Base-by-base conservation (phyloP, 2,797 vertebrate genomes). In the Argya squamiceps region DNA sequence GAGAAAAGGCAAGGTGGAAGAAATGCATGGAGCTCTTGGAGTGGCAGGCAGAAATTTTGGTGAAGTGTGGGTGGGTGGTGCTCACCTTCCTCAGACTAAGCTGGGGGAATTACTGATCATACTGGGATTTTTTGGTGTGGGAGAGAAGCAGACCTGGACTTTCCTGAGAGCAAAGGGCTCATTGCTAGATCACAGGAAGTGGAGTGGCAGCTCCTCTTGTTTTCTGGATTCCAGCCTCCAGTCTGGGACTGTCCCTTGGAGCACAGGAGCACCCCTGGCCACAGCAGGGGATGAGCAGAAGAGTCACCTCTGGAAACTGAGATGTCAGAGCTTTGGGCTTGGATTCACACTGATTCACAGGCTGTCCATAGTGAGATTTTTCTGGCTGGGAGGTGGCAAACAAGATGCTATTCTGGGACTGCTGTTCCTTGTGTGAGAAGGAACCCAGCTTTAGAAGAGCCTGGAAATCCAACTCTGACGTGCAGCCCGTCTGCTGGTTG, bases 11-110 rank as follows among this genome's bases (percentile, higher is more conserved):
- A 18, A 74, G 24, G n/a, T 6, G 20, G 34, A 50, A 74, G n/a
- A 92, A 71, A 49, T 0, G 0, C 4, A 1, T 0, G 0, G 24
- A 43, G 26, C 5, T 9, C 21, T 37, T 4, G 5, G 43, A 62
- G 30, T 5, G 32, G 47, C 15, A 15, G 4, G 20, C 26, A 50
- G 44, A 44, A 77, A 12, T 30, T 17, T 53, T 80, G 64, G 52
- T 41, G 50, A 50, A 5, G 41, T 9, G 36, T 29, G 47, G 18
- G 5, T 13, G 22, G 4, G 10, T 46, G 47, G 13, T 60, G 27
- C 39, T 88, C 23, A 44, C 14, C 44, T 77, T 88, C 29, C 37
- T 78, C 29, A 47, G 24, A 23, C 19, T 47, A 16, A 70, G 46
- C 58, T 64, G 41, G 26, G 70, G 37, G 53, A 68, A 36, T 4